A percentile compares a stretch with the other conserved stretches of the same genome.
Conservation (phyloP, 2,113 vertebrate genomes). For the Cinclus mexicanus region DNA sequence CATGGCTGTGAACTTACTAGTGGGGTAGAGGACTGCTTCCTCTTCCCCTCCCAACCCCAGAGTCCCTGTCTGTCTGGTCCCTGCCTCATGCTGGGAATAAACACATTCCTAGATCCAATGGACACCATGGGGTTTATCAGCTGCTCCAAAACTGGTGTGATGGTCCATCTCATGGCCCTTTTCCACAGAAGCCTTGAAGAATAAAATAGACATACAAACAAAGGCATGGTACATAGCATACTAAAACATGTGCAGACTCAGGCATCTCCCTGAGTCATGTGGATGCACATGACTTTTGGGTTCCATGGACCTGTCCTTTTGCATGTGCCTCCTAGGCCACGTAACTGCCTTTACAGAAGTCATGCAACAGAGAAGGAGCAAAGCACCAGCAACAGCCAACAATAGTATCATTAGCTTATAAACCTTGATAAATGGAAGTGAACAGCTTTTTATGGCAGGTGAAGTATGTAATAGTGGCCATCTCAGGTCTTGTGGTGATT, state of each 20-base stretch:
- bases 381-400: background rate
- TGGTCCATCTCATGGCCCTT: background rate
- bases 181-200: background rate
- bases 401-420: background rate
- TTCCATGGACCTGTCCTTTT: background rate
- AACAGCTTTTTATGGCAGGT: slow-evolving; percentile 1
- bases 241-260: accelerated
- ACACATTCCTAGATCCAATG: background rate
- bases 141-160: background rate
- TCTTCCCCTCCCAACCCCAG: background rate
- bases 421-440: background rate
- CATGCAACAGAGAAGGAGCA: background rate
- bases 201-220: background rate
- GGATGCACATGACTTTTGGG: background rate
- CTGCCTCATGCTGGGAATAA: background rate
- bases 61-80: background rate
- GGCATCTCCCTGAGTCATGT: accelerated
- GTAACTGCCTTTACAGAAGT: background rate
- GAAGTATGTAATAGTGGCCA: background rate
- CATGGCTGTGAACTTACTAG: background rate
- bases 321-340: accelerated
- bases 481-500: background rate
- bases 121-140: background rate
- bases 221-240: background rate
- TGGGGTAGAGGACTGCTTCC: background rate